Conservation (phyloP, 2,888 invertebrate species). For the Noctuana brunneofusca region DNA sequence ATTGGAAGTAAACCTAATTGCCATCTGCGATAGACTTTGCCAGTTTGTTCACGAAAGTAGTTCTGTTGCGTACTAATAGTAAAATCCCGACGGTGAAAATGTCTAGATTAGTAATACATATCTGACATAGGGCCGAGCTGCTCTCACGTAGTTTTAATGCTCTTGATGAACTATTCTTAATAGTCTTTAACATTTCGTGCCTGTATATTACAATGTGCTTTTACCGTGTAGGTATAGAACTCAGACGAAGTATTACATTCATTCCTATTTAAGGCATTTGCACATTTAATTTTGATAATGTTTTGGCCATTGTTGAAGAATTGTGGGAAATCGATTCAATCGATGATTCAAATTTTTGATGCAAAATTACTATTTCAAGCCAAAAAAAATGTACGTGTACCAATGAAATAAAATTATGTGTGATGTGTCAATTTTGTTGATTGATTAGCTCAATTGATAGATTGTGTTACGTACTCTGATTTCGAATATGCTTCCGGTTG, state of each 20-base stretch:
- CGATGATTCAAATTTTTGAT: not conserved
- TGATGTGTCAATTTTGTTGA: not conserved
- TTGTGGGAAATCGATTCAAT: not conserved
- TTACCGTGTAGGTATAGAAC: not conserved
- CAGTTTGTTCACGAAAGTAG: not conserved
- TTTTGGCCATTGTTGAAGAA: not conserved
- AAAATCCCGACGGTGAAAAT: no score
- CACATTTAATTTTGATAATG: not conserved
- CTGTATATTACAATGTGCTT: no score
- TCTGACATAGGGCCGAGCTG: no score
- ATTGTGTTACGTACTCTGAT: slow-evolving; percentile 1
- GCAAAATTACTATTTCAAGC: not conserved
- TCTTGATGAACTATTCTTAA: no score
- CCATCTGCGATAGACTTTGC: not conserved
- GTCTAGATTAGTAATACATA: no score
- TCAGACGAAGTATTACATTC: not conserved
- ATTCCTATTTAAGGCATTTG: not conserved
- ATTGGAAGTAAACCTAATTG: slow-evolving; percentile 5
- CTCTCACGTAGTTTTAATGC: no score
- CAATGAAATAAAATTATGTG: not conserved
- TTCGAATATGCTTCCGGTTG: slow-evolving; percentile 10
- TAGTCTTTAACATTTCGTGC: no score
- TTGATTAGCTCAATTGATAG: slow-evolving; percentile 7
- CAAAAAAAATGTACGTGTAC: not conserved
- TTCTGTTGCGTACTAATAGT: not conserved